These are phyloP conservation scores for Neosilurus hyrtlii DNA, from an alignment of 2,797 vertebrate genomes.

Conservation along the genomic window DNA sequence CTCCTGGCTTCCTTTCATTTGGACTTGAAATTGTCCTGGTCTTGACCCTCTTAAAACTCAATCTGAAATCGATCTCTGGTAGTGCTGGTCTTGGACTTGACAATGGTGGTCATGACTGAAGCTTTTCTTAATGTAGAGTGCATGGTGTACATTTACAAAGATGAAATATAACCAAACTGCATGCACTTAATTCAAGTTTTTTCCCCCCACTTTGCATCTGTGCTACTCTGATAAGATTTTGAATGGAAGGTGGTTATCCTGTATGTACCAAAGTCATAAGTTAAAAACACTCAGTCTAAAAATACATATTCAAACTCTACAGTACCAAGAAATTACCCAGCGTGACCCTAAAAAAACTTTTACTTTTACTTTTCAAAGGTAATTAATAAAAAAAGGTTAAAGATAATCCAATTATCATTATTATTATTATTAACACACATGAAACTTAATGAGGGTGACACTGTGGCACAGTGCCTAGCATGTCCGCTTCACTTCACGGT, in stretches of 20 bases:
- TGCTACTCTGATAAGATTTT: background rate
- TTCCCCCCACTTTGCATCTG: background rate
- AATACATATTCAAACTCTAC: too few relatives aligned
- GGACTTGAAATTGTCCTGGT: background rate
- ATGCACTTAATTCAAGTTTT: background rate
- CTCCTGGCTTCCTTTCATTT: background rate
- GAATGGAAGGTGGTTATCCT: background rate
- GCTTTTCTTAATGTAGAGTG: background rate
- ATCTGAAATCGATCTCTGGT: background rate
- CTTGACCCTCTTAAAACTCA: background rate
- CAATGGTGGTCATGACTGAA: background rate
- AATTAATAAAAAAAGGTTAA: too few relatives aligned
- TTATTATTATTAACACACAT: too few relatives aligned
- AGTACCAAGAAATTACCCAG: too few relatives aligned
- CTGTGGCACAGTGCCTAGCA: too few relatives aligned
- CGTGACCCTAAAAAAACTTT: too few relatives aligned
- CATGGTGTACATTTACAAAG: background rate
- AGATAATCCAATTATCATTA: too few relatives aligned
- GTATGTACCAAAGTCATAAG: too few relatives aligned
- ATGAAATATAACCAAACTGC: background rate
- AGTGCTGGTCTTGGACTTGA: background rate
- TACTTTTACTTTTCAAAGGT: too few relatives aligned
- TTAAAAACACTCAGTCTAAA: too few relatives aligned
- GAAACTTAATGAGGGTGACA: too few relatives aligned
- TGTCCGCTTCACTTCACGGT: too few relatives aligned